phyloP scores from a whole-genome alignment of 2,888 invertebrate species.

The Mesorhabditis belari region DNA sequence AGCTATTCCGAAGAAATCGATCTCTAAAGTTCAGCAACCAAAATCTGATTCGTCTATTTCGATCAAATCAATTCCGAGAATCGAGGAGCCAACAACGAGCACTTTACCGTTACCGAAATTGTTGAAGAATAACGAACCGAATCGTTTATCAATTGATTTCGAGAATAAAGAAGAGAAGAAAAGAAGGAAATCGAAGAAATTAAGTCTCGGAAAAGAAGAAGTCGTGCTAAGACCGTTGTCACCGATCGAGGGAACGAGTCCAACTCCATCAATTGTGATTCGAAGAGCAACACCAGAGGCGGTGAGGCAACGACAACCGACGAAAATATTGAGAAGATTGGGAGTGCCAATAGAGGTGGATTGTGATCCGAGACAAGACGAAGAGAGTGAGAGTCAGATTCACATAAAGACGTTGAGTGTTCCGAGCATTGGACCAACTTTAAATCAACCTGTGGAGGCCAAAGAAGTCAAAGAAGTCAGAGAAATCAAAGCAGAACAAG shows the following conservation, averaged over 20 bases:
- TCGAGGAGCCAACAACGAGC: too few relatives aligned
- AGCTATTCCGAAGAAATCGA: neutral
- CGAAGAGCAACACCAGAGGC: neutral
- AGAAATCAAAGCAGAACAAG: neutral
- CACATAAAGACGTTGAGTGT: too few relatives aligned
- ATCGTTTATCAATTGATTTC: slow-evolving; percentile 2
- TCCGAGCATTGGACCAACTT: neutral
- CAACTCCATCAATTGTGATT: neutral
- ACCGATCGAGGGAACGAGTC: neutral
- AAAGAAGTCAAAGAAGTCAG: neutral
- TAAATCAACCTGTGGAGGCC: neutral
- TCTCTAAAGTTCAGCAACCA: slow-evolving; percentile 10
- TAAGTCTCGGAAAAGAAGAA: too few relatives aligned
- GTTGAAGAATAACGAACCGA: too few relatives aligned
- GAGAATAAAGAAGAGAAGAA: slow-evolving; percentile 1
- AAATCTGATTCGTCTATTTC: neutral
- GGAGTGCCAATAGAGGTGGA: neutral
- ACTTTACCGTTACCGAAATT: too few relatives aligned
- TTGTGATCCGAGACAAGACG: neutral
- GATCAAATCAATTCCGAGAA: too few relatives aligned
- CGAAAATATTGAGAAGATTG: neutral
- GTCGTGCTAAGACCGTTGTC: neutral
- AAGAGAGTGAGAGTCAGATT: too few relatives aligned
- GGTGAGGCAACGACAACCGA: neutral
- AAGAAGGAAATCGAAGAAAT: neutral